Conservation (phyloP, 1,140 invertebrate species). For the Anadara kagoshimensis region DNA sequence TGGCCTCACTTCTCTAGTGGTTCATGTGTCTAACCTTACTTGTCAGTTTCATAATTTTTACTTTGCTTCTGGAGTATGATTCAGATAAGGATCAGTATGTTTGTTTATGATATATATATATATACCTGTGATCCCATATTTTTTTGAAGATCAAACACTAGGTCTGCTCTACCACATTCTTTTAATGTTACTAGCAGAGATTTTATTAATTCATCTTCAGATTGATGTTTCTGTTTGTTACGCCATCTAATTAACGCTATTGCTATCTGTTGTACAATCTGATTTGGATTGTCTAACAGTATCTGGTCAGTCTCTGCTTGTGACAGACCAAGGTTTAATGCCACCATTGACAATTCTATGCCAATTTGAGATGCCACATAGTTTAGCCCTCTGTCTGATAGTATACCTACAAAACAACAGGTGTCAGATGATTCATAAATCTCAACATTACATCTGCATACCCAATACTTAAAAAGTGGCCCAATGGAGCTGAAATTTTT, state of each 20-base stretch:
- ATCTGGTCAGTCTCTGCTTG: constrained; percentile 62
- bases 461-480: no score
- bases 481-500: no score
- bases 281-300: constrained; percentile 53
- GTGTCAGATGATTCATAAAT: no score
- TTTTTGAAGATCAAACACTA: constrained; percentile 40
- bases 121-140: no score
- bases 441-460: no score
- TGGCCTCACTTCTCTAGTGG: no score
- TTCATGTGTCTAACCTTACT: no score
- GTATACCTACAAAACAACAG: no score
- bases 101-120: no score
- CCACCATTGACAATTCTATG: constrained; percentile 55
- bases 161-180: constrained; percentile 22
- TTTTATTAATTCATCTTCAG: constrained; percentile 26
- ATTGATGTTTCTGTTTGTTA: constrained; percentile 17
- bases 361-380: constrained; percentile 58
- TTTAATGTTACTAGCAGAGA: constrained; percentile 29
- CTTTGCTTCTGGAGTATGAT: no score
- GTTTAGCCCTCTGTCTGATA: constrained; percentile 53
- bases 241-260: constrained; percentile 40
- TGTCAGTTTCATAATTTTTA: no score
- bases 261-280: constrained; percentile 40
- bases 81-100: no score
- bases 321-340: constrained; percentile 47